These are phyloP conservation scores for Mimachlamys varia DNA, from an alignment of 2,888 invertebrate genomes.

Conservation along the genomic window DNA sequence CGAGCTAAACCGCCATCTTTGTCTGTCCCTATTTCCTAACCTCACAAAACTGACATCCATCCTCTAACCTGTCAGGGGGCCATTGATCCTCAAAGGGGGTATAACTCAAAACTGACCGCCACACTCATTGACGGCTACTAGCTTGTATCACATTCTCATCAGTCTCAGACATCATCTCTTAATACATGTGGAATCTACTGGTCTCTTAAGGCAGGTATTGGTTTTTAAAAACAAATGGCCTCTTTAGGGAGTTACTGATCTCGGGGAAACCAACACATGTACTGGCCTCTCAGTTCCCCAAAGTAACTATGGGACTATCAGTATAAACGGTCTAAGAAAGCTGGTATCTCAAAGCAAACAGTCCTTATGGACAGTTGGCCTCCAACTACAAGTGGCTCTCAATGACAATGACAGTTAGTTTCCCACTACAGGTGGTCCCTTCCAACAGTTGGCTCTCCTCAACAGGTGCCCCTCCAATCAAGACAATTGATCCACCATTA, in stretches of 20 bases:
- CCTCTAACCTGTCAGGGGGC: background rate
- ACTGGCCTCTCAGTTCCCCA: background rate
- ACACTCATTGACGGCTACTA: background rate
- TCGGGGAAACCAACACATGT: background rate
- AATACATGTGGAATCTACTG: background rate
- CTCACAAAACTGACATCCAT: constrained; percentile 16
- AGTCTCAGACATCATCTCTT: background rate
- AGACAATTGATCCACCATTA: too few species aligned
- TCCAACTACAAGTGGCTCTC: background rate
- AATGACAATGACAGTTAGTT: background rate
- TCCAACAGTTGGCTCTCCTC: background rate
- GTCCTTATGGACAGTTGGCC: background rate
- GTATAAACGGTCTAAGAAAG: background rate
- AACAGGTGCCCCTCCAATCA: background rate
- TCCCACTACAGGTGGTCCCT: background rate
- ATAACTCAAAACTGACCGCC: constrained; percentile 27
- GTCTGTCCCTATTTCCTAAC: constrained; percentile 23
- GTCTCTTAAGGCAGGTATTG: background rate
- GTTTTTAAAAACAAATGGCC: background rate
- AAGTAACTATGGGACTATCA: background rate
- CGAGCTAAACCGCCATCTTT: constrained; percentile 30
- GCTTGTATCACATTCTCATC: background rate
- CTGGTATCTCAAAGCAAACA: background rate
- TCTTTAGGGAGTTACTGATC: background rate
- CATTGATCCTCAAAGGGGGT: constrained; percentile 1